These are phyloP conservation scores for Hydropsyche tenuis DNA, from an alignment of 1,140 invertebrate species.

Conservation along the genomic window DNA sequence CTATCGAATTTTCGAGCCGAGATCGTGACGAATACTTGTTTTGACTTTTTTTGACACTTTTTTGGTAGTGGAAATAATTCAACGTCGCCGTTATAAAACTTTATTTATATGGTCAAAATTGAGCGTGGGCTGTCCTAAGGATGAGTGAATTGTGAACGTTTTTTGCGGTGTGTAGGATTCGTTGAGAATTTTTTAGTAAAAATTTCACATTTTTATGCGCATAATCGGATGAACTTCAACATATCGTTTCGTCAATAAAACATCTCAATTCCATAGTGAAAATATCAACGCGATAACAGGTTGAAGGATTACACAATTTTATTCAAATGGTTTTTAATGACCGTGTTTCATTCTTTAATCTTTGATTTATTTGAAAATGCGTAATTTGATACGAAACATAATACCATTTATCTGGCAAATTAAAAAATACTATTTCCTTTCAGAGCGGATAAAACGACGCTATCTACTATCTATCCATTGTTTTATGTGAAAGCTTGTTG, in stretches of 20 bases:
- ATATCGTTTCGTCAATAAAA: background rate
- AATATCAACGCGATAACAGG: slow-evolving; percentile 12
- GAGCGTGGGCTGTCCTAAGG: background rate
- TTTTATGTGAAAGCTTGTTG: no score
- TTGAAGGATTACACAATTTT: slow-evolving; percentile 4
- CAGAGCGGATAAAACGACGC: no score
- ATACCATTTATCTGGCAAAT: background rate
- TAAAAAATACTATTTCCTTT: background rate
- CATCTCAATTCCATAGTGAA: slow-evolving; percentile 1
- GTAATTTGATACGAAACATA: background rate
- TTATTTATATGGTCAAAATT: background rate
- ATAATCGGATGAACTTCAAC: slow-evolving; percentile 2
- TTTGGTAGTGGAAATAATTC: background rate
- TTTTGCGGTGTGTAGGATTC: background rate
- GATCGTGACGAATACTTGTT: no score
- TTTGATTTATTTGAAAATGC: slow-evolving; percentile 2
- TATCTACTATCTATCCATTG: no score
- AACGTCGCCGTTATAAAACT: background rate
- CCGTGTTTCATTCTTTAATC: background rate
- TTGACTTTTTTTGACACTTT: no score
- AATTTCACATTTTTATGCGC: no score
- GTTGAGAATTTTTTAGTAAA: no score
- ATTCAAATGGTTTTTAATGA: background rate
- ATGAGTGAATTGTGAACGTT: slow-evolving; percentile 1
- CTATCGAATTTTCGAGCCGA: background rate